Percentiles rank a stretch among this genome's conserved stretches.
These are phyloP conservation scores for Protomyctophum bolini DNA, from an alignment of 2,113 vertebrate species.

Conservation along the genomic window DNA sequence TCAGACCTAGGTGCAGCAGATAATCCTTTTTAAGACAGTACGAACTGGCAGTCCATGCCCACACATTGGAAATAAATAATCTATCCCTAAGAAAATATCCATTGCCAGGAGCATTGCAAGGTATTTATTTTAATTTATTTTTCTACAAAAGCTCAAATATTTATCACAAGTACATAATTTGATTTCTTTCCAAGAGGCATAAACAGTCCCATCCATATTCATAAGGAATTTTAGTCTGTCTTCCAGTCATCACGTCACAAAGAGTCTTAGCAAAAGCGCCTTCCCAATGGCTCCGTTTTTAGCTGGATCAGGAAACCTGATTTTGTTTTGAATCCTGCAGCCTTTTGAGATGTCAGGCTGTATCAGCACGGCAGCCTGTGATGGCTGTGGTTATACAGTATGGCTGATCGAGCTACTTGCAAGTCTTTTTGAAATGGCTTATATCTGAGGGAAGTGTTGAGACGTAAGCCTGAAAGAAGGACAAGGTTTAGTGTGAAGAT, in stretches of 20 bases:
- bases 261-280: conserved; percentile 77
- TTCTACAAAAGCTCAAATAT: conserved; percentile 55
- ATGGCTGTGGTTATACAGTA: conserved; percentile 70
- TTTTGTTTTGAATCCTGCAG: conserved; percentile 77
- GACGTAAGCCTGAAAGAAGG: conserved; percentile 78
- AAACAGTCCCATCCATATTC: conserved; percentile 82
- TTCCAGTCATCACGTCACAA: conserved; percentile 78
- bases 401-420: conserved; percentile 65
- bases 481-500: conserved; percentile 79
- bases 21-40: conserved; percentile 83
- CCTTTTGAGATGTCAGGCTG: conserved; percentile 74
- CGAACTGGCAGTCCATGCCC: conserved; percentile 77
- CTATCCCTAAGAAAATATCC: conserved; percentile 63
- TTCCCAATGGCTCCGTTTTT: conserved; percentile 74
- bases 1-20: conserved; percentile 81
- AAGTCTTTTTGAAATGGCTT: conserved; percentile 78
- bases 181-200: conserved; percentile 69
- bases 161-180: conserved; percentile 70
- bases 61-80: conserved; percentile 77
- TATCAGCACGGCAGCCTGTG: conserved; percentile 66
- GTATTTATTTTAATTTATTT: conserved; percentile 41
- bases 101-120: conserved; percentile 63
- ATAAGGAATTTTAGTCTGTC: conserved; percentile 75
- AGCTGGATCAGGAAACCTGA: conserved; percentile 76
- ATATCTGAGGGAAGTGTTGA: conserved; percentile 73